Base-by-base conservation (phyloP, 1,140 invertebrate species). In the Lucilia sericata region DNA sequence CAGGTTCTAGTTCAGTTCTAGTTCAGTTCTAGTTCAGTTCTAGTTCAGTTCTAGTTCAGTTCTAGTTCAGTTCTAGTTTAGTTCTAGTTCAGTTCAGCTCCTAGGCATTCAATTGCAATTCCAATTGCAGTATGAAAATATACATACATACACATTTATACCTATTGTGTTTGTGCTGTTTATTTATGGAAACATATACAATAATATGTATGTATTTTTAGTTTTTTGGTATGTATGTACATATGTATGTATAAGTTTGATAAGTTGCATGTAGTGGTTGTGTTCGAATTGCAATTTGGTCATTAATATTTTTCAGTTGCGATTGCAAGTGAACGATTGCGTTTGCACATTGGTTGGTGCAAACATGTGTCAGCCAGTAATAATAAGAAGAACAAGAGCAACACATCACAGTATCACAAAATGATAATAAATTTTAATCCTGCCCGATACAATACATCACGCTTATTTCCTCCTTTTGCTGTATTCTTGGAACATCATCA, bases 361-460 rank as follows among this genome's bases (percentile, higher is more conserved):
- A 19, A 19, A 21, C 65, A 21, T 21, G n/a, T 70, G 19, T 21
- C 65, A 70, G 65, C 2, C 65, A 70, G 5, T 19, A 25, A 30
- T 30, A 30, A 2, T 30, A 30, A 30, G 3, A 30, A 30, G 25
- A 30, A 30, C 25, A 30, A 70, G 12, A 60, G n/a, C 55, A 60
- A 60, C 55, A 60, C 17, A n/a, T 14, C 0, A n/a, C 14, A 60
- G 14, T 3, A n/a, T 7, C 17, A 60, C 51, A 60, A 19, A n/a
- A 70, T 9, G 60, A 70, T 70, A 70, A 70, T 70, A 70, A 70
- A 70, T 70, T 70, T 70, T 70, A 70, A 70, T 70, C n/a, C 65
- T 21, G n/a, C 5, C 65, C 65, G n/a, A 7, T 70, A 12, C 21
- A 21, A 25, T 21, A 19, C 65, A 21, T 21, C 65, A 21, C 65